Percentiles rank a stretch among this genome's conserved stretches.
phyloP scores from a whole-genome alignment of 30 jellyfish, hydroid and myxozoan genomes.

The Hydractinia echinata region DNA sequence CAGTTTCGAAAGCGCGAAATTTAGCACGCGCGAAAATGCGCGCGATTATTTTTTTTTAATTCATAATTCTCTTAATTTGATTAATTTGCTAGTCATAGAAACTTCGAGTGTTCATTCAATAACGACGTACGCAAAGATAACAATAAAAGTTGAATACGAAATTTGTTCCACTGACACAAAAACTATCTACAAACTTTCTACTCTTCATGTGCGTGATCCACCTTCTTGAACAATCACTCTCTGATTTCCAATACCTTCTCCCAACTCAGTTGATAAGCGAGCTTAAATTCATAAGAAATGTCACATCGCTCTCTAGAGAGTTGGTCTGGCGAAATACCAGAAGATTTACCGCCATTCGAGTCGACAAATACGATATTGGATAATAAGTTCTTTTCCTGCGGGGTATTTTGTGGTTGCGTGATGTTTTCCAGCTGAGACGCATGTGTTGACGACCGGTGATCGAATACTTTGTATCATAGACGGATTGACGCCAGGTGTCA shows the following conservation, averaged over 20 bases:
- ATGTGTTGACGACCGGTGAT: neutral
- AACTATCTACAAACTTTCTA: too few species aligned
- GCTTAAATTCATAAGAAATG: neutral
- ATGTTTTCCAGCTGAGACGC: neutral
- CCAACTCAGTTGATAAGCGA: constrained; percentile 12
- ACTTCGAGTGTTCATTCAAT: too few species aligned
- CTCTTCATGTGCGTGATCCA: neutral
- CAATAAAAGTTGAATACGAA: too few species aligned
- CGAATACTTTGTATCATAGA: neutral
- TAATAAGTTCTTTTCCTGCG: neutral
- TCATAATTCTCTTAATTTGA: too few species aligned
- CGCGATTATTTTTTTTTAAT: too few species aligned
- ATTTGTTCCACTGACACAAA: too few species aligned
- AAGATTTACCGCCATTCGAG: neutral
- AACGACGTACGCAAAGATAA: too few species aligned
- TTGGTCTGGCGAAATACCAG: neutral
- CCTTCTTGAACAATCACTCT: constrained; percentile 3
- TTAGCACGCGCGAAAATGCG: too few species aligned
- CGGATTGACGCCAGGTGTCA: constrained; percentile 2
- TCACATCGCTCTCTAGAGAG: constrained; percentile 11
- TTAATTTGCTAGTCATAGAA: too few species aligned
- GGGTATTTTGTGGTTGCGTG: too few species aligned
- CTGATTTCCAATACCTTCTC: neutral
- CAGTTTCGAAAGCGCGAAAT: too few species aligned
- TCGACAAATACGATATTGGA: constrained; percentile 4